Evolutionary conservation across 2,888 invertebrate species (phyloP).

Genomic region (Anoncus sp.): DNA sequence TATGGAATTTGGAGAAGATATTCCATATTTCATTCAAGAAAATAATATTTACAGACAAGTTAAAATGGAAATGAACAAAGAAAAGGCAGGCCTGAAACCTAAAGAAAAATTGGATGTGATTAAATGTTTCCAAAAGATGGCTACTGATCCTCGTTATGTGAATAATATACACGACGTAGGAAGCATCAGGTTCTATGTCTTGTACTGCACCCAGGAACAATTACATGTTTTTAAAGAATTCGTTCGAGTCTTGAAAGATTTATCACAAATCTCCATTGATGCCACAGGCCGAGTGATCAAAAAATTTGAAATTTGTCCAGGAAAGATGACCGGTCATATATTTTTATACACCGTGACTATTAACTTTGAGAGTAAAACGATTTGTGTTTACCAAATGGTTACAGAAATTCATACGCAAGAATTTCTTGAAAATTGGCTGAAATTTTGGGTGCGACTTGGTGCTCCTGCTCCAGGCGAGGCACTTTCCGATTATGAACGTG

Average conservation of each 20-base stretch:
- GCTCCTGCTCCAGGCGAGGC: slow-evolving; percentile 49
- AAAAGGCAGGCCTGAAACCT: background rate
- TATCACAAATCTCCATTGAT: slow-evolving; percentile 51
- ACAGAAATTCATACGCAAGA: slow-evolving; percentile 52
- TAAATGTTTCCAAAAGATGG: background rate
- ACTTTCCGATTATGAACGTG: slow-evolving; percentile 49
- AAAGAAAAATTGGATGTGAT: background rate
- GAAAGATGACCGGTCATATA: slow-evolving; percentile 47
- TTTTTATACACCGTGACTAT: slow-evolving; percentile 53
- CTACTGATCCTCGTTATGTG: background rate
- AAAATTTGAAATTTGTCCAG: slow-evolving; percentile 50
- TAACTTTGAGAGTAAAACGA: slow-evolving; percentile 45
- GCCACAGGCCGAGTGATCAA: slow-evolving; percentile 46
- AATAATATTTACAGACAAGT: slow-evolving; percentile 48
- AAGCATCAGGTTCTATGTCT: slow-evolving; percentile 41
- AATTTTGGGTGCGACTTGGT: too few species aligned
- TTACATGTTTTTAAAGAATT: slow-evolving; percentile 50
- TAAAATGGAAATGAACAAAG: background rate
- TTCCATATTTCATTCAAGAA: slow-evolving; percentile 39
- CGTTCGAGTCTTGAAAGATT: slow-evolving; percentile 16
- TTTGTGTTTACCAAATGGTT: slow-evolving; percentile 52
- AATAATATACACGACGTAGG: background rate
- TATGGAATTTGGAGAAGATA: slow-evolving; percentile 50
- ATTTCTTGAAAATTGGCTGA: too few species aligned
- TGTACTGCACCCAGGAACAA: slow-evolving; percentile 52